These are phyloP conservation scores for Archegozetes longisetosus DNA, from an alignment of 1,140 invertebrate genomes.

Conservation along the genomic window DNA sequence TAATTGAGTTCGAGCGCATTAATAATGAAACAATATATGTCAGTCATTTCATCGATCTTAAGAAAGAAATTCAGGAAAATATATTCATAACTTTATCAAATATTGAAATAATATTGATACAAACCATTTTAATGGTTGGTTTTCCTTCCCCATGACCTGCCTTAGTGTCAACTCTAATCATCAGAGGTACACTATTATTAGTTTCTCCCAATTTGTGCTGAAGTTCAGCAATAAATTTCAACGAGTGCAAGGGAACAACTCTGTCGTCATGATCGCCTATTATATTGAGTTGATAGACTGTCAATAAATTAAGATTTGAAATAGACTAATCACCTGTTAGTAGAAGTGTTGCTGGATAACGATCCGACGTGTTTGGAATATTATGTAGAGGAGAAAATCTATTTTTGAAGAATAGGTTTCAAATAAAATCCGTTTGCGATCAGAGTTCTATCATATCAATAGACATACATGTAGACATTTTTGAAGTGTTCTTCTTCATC, in stretches of 20 bases:
- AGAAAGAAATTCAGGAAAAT: constrained; percentile 24
- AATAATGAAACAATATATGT: constrained; percentile 72
- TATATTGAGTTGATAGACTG: background rate
- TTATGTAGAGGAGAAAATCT: constrained; percentile 86
- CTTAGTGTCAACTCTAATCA: constrained; percentile 81
- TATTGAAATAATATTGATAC: background rate
- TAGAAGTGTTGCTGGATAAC: constrained; percentile 81
- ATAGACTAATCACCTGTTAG: constrained; percentile 39
- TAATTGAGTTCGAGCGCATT: constrained; percentile 53
- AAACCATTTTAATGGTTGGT: constrained; percentile 73
- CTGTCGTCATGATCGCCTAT: constrained; percentile 90
- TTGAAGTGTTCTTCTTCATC: constrained; percentile 75
- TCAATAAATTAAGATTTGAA: background rate
- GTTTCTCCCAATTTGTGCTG: constrained; percentile 52
- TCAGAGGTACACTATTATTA: constrained; percentile 57
- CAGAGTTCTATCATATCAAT: constrained; percentile 1
- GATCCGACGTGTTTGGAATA: constrained; percentile 37
- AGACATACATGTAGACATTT: background rate
- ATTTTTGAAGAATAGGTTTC: constrained; percentile 7
- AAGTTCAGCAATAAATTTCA: constrained; percentile 83
- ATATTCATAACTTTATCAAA: background rate
- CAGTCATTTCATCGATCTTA: constrained; percentile 73
- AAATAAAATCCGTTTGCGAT: constrained; percentile 12
- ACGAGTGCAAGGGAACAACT: constrained; percentile 84
- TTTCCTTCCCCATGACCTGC: constrained; percentile 92